phyloP scores from a whole-genome alignment of 2,888 invertebrate species.

The Embidobia sp. region DNA sequence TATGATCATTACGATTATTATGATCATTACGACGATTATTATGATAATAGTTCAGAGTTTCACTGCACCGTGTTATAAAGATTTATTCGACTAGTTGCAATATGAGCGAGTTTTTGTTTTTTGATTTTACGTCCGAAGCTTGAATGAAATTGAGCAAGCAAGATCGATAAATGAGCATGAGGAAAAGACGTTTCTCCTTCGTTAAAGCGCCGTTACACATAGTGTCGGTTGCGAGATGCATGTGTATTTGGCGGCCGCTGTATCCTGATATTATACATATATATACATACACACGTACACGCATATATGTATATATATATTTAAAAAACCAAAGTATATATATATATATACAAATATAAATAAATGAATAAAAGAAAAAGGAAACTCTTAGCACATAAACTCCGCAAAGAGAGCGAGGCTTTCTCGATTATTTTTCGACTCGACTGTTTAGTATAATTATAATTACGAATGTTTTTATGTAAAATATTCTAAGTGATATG shows the following conservation, averaged over 20 bases:
- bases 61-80: conserved; percentile 67
- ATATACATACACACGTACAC: conserved; percentile 30
- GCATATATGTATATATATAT: conserved; percentile 23
- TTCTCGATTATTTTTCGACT: conserved; percentile 77
- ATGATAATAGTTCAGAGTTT: conserved; percentile 67
- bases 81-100: conserved; percentile 63
- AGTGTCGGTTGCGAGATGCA: conserved; percentile 30
- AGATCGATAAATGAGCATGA: not conserved
- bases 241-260: conserved; percentile 40
- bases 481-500: conserved; percentile 71
- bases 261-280: conserved; percentile 49
- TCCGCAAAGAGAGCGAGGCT: conserved; percentile 67
- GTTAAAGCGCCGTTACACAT: conserved; percentile 38
- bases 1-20: conserved; percentile 64
- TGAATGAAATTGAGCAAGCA: not conserved
- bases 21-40: conserved; percentile 50
- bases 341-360: conserved; percentile 20
- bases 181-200: conserved; percentile 26
- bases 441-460: conserved; percentile 76
- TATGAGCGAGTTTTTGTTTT: conserved; percentile 29
- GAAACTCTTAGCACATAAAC: conserved; percentile 62
- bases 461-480: conserved; percentile 75
- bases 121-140: conserved; percentile 39
- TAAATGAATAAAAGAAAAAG: conserved; percentile 13
- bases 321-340: conserved; percentile 8